phyloP scores from a whole-genome alignment of 2,113 vertebrate genomes.

The Periophthalmodon schlosseri region DNA sequence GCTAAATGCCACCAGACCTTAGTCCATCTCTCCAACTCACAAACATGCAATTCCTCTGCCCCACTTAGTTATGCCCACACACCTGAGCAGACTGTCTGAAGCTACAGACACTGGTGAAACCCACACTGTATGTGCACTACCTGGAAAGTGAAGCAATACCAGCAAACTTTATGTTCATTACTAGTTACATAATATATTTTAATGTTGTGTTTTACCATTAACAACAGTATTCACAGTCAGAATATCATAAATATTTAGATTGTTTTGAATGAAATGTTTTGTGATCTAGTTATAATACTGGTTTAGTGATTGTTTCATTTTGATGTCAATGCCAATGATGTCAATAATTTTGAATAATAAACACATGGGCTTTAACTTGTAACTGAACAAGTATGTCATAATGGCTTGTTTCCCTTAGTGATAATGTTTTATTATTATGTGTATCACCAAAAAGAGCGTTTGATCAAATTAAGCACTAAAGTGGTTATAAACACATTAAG shows the following conservation, averaged over 20 bases:
- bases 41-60: slow-evolving; percentile 40
- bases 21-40: slow-evolving; percentile 54
- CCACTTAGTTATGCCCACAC: slow-evolving; percentile 44
- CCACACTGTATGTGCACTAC: neutral
- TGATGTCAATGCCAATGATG: neutral
- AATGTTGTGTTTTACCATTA: neutral
- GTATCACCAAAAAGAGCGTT: neutral
- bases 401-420: neutral
- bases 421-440: neutral
- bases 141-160: neutral
- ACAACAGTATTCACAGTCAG: no score
- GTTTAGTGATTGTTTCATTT: neutral
- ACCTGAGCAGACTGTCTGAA: slow-evolving; percentile 37
- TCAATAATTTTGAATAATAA: neutral
- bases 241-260: no score
- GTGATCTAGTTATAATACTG: neutral
- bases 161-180: neutral
- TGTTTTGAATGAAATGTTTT: no score
- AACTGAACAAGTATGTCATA: neutral
- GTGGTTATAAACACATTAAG: slow-evolving; percentile 6
- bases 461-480: neutral
- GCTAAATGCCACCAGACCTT: slow-evolving; percentile 69
- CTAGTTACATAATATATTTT: neutral
- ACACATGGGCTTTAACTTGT: neutral
- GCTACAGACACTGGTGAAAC: slow-evolving; percentile 41